Base-by-base conservation (phyloP, 2,797 vertebrate genomes). In the Prionace glauca region DNA sequence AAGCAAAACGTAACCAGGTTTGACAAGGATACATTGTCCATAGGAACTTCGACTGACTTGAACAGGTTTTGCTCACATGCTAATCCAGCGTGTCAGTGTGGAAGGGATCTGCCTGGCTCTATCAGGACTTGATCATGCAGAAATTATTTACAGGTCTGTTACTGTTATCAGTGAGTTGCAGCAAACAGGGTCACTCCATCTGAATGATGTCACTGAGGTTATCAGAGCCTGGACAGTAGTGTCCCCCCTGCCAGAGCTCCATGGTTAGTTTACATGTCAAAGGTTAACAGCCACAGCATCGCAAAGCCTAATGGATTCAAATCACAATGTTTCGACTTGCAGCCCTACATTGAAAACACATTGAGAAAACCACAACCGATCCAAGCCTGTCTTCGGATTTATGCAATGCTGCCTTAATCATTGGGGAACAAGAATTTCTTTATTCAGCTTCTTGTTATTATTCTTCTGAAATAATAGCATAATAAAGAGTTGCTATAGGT, bases 201-300 rank as follows among this genome's bases (percentile, higher is more conserved):
- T 97, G 97, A 96, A 95, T 96, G 72, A 93, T 96, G 96, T 96
- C 95, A 94, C 95, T 65, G 56, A 96, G 97, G 97, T 97, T 97
- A 97, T 97, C 97, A 96, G 96, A 36, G 96, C 96, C 96, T 97
- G 97, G 97, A 97, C 96, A 96, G 97, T 97, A 97, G 97, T 97
- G 97, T 69, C 97, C 97, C 97, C 50, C 96, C 62, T 96, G 93
- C 96, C 96, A 96, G 97, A 97, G 62, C 97, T 96, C 96, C 65
- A 36, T 95, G 97, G 97, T 96, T 0, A 0, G 95, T 97, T 97
- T 97, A 97, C 97, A 97, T 96, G 97, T 96, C 97, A 97, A 96
- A 97, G 97, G 97, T 98, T 97, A 97, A 96, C 84, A 24, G 96
- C 65, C 93, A 96, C 93, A 77, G 8, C 71, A 72, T 77, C 93